Evolutionary conservation across 2,797 vertebrate species (phyloP), one percentile per base, ranked within the genome.

Genomic region (Dryobates pubescens): DNA sequence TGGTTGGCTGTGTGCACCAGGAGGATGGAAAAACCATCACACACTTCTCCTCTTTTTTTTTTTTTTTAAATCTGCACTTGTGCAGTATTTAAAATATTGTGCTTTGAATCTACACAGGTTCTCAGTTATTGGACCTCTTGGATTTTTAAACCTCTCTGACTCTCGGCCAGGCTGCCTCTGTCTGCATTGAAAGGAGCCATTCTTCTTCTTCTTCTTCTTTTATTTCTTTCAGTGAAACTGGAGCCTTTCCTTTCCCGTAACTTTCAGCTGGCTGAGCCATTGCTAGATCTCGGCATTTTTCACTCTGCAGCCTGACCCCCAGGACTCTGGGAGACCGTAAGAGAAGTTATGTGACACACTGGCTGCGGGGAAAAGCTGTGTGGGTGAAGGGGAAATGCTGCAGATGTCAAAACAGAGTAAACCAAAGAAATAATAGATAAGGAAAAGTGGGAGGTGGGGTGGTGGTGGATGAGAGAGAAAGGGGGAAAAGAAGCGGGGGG

Each of bases 181-280:
- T 91, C 91, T 90, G 71, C 19, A 13, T 79, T 97, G 96, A 97
- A 97, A 97, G 95, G 90, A 86, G 64, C 95, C 94, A 95, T 98
- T 98, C 94, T 97, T 97, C 91, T 93, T 87, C 34, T n/a, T 49
- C 16, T 71, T n/a, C 45, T 71, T 45, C 32, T 78, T 78, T 65
- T 78, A 65, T 64, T 26, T 61, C 96, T 94, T 93, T 90, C 64
- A 88, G 89, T 96, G 97, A 97, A 98, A 97, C 94, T 94, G 67
- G 96, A 97, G 96, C 63, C 34, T 92, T 97, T 95, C 94, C 96
- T 86, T 97, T 98, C 96, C 97, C 78, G 78, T 97, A 96, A 98
- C 90, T 91, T 94, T 91, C 96, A 90, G 93, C 85, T 95, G 94
- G 89, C 92, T 93, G 82, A 87, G 92, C 90, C 92, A 69, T 96